phyloP scores from a whole-genome alignment of 2,113 vertebrate species.

The Tauraco erythrolophus region DNA sequence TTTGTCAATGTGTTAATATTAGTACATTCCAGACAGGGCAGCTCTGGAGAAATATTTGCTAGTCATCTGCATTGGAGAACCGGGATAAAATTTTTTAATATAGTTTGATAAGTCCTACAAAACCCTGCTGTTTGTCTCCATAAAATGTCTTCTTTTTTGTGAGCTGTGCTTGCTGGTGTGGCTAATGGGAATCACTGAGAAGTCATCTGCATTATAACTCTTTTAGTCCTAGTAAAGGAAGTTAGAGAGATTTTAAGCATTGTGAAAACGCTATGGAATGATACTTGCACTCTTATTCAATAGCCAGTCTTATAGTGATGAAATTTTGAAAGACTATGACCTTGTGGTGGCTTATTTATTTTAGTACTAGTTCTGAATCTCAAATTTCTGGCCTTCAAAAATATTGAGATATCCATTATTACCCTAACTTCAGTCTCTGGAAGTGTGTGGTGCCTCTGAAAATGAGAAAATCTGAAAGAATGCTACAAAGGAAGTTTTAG shows the following conservation, averaged over 20 bases:
- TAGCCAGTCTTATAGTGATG: neutral
- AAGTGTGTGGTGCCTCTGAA: neutral
- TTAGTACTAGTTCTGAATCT: neutral
- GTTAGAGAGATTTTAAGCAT: neutral
- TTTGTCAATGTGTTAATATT: neutral
- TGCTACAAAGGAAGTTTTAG: accelerated
- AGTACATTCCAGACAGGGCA: neutral
- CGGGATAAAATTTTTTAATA: neutral
- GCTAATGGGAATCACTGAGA: neutral
- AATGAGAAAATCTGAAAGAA: neutral
- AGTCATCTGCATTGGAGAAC: neutral
- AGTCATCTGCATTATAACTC: neutral
- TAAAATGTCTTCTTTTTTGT: neutral
- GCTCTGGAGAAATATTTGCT: neutral
- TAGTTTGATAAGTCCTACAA: neutral
- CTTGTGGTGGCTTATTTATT: neutral
- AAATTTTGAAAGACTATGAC: neutral
- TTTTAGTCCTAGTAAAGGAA: neutral
- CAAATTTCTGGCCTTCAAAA: neutral
- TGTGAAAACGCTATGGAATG: neutral
- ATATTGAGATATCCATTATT: neutral
- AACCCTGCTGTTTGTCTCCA: neutral
- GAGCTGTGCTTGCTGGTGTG: neutral
- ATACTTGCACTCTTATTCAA: neutral
- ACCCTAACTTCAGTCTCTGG: neutral